Base-by-base conservation (phyloP, 1,140 invertebrate species). In the Drosophila mojavensis region DNA sequence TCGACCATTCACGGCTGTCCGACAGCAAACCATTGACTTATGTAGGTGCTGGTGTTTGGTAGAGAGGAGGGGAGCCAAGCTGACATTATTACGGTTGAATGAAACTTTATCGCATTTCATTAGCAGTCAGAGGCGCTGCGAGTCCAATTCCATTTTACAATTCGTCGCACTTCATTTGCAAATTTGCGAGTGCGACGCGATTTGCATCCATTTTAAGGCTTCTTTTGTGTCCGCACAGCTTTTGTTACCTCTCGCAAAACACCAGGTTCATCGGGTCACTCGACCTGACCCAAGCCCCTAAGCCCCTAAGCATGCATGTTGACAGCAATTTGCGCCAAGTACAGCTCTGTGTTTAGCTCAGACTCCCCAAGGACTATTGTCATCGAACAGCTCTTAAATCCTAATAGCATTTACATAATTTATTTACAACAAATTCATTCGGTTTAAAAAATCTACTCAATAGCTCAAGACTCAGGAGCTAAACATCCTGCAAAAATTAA, bases 101-200 rank as follows among this genome's bases (percentile, higher is more conserved):
- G 69, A 67, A 65, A 74, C 78, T 86, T 88, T 88, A 86, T 88
- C 79, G 79, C 76, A 79, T 86, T 86, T 88, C 83, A 86, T 86
- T 86, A 88, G 79, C 68, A 72, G 62, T 62, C 51, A 15, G 26
- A 3, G 28, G 39, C 70, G 13, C 43, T 26, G 17, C 73, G 53
- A 71, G 56, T 78, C 62, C 73, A 75, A 79, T 77, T 79, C 60
- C 74, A 77, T 77, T 79, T 79, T 65, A 79, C 78, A 79, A 71
- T 75, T 78, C 66, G 67, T 78, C 74, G 75, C 75, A 73, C 75
- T 79, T 79, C 69, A 79, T 74, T 79, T 79, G 60, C 64, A 77
- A 77, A 77, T 77, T 77, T 65, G 41, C 54, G 59, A 63, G 20
- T 24, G 51, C 58, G 36, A 56, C 24, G 45, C 30, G 64, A 60